Conservation (phyloP, 2,888 invertebrate genomes). For the Rhagium mordax region DNA sequence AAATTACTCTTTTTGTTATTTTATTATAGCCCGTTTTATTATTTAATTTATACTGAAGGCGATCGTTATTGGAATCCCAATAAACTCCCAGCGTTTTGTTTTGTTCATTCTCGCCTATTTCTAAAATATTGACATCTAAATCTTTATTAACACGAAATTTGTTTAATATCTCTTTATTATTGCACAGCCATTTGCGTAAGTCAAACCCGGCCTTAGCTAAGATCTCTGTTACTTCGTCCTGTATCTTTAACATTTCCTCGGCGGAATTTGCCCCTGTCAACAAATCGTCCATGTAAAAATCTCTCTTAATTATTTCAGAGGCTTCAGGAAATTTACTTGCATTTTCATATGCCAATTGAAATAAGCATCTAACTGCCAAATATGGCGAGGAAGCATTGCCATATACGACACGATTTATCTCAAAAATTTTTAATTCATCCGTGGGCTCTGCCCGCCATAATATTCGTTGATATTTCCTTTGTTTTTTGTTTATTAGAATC, state of each 20-base stretch:
- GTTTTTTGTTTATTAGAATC: constrained; percentile 18
- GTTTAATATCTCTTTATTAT: not conserved
- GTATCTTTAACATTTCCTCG: not conserved
- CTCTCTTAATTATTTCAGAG: constrained; percentile 22
- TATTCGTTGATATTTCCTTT: constrained; percentile 29
- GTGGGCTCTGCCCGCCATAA: constrained; percentile 33
- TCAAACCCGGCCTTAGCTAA: not conserved
- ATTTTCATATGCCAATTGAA: constrained; percentile 24
- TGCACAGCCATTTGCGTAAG: constrained; percentile 16
- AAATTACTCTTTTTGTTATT: constrained; percentile 18
- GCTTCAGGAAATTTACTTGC: constrained; percentile 11
- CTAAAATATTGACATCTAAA: too few relatives aligned
- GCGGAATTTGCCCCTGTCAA: constrained; percentile 24
- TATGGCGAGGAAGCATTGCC: constrained; percentile 39
- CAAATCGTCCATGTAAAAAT: constrained; percentile 41
- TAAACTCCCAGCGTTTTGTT: constrained; percentile 21
- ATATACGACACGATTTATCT: constrained; percentile 42
- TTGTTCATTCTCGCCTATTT: not conserved
- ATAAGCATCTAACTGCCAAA: constrained; percentile 34
- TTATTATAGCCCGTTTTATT: not conserved
- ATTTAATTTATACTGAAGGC: not conserved
- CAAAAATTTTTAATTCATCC: constrained; percentile 32
- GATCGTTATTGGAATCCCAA: constrained; percentile 8
- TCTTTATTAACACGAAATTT: too few relatives aligned
- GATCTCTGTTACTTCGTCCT: too few relatives aligned